Conservation (phyloP, 2,888 invertebrate genomes). For the Sinhomidia bicolor region DNA sequence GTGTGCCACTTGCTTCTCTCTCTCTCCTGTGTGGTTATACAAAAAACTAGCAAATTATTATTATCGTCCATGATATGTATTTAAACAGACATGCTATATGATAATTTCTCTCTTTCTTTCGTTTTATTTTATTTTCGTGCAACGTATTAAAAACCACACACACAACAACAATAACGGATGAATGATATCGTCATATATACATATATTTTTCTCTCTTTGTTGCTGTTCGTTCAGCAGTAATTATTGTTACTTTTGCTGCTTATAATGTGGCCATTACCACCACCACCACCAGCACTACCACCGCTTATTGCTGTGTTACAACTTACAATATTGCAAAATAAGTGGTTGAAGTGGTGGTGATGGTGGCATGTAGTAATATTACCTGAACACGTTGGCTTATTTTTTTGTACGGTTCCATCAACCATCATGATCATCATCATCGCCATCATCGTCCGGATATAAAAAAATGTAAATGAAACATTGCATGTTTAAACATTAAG, state of each 20-base stretch:
- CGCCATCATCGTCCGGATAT: constrained; percentile 28
- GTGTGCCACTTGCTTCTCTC: constrained; percentile 25
- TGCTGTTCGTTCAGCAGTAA: constrained; percentile 42
- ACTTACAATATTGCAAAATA: constrained; percentile 25
- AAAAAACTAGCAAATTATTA: constrained; percentile 11
- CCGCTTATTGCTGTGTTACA: constrained; percentile 1
- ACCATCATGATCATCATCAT: background rate
- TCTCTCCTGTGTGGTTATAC: background rate
- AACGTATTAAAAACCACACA: constrained; percentile 7
- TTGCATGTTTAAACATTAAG: constrained; percentile 26
- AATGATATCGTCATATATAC: constrained; percentile 15
- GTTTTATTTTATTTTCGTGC: background rate
- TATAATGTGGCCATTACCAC: constrained; percentile 49
- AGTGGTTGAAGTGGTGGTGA: constrained; percentile 10
- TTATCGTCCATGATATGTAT: constrained; percentile 49
- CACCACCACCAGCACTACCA: background rate
- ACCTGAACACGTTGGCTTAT: constrained; percentile 6
- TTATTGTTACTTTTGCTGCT: constrained; percentile 40
- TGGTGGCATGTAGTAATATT: too few species aligned
- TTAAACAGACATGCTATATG: constrained; percentile 53
- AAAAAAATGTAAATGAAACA: constrained; percentile 43
- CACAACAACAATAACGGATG: constrained; percentile 34
- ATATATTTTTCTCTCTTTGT: constrained; percentile 25
- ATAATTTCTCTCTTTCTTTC: constrained; percentile 42
- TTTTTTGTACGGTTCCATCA: constrained; percentile 33